Percentiles rank a stretch among this genome's conserved stretches.
Evolutionary conservation across 2,888 invertebrate genomes (phyloP).

Genomic region (Eristalinus sepulchralis): DNA sequence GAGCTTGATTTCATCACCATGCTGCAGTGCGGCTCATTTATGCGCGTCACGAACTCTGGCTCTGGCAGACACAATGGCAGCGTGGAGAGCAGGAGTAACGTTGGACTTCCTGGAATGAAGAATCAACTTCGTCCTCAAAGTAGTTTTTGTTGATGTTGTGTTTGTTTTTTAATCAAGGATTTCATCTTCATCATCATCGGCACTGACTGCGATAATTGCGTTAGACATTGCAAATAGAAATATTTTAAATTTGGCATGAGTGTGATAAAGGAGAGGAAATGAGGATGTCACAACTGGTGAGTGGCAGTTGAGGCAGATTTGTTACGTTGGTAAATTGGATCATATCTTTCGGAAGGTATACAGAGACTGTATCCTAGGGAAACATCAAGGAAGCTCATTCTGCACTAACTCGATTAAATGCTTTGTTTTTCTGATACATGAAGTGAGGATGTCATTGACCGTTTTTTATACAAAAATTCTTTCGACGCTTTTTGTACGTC

Average conservation of each 20-base stretch:
- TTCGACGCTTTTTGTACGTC: too few species aligned
- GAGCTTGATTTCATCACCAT: slow-evolving; percentile 65
- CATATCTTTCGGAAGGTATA: neutral
- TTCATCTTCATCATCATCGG: too few species aligned
- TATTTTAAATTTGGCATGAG: slow-evolving; percentile 10
- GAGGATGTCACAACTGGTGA: slow-evolving; percentile 31
- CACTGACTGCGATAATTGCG: slow-evolving; percentile 46
- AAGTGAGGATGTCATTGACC: too few species aligned
- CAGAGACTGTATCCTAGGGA: too few species aligned
- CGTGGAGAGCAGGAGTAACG: neutral
- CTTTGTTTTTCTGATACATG: too few species aligned
- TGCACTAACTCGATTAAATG: too few species aligned
- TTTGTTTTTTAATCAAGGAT: neutral
- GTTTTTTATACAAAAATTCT: too few species aligned
- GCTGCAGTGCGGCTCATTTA: slow-evolving; percentile 65
- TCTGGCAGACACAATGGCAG: slow-evolving; percentile 24
- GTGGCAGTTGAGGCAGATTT: neutral
- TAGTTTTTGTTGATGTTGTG: slow-evolving; percentile 7
- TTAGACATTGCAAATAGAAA: slow-evolving; percentile 57
- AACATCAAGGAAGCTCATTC: too few species aligned
- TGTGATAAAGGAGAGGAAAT: slow-evolving; percentile 33
- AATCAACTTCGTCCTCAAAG: slow-evolving; percentile 42
- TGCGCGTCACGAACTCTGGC: slow-evolving; percentile 61
- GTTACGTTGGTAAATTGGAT: slow-evolving; percentile 1
- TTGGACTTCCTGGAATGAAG: slow-evolving; percentile 45